Evolutionary conservation across 2,888 invertebrate species (phyloP), one percentile per base, ranked within the genome.

Genomic region (Clepsis dumicolana): DNA sequence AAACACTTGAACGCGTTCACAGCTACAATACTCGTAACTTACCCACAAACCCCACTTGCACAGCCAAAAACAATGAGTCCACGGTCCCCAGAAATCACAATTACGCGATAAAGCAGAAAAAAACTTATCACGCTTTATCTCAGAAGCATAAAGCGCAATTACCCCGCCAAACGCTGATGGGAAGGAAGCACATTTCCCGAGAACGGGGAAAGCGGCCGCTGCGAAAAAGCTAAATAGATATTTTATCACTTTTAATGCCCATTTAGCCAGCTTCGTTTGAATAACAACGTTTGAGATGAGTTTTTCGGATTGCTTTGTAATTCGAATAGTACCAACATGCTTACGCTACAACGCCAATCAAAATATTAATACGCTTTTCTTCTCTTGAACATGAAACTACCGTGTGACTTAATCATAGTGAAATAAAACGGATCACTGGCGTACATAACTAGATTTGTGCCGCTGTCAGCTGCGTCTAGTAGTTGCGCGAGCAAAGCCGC

Each of bases 191-290:
- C 81, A 85, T 84, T 79, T 81, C 79, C 79, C 76, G 79, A 80
- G 78, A 79, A 77, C 75, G 80, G 79, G 75, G 75, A 80, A 85
- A 86, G 84, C 77, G 80, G 78, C 79, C 78, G 73, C 75, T 73
- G 83, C 82, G 84, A 88, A 88, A n/a, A 86, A 86, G 86, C 87
- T 89, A 89, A 91, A 91, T 90, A 91, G 90, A 90, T 91, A 91
- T 91, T 91, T 90, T 91, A 91, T 91, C 91, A 90, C 89, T 89
- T 91, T 91, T 91, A 91, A 91, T 78, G 91, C 84, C 89, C 81
- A 82, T 89, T 87, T 86, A 83, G 86, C 84, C 86, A 86, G 87
- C 86, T 82, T 82, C 82, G 80, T 82, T 86, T 87, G 87, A 90
- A 84, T 87, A 89, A 88, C 83, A 77, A 76, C 77, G 73, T 74